Conservation (phyloP, 2,113 vertebrate species). For the Catharus bicknelli region DNA sequence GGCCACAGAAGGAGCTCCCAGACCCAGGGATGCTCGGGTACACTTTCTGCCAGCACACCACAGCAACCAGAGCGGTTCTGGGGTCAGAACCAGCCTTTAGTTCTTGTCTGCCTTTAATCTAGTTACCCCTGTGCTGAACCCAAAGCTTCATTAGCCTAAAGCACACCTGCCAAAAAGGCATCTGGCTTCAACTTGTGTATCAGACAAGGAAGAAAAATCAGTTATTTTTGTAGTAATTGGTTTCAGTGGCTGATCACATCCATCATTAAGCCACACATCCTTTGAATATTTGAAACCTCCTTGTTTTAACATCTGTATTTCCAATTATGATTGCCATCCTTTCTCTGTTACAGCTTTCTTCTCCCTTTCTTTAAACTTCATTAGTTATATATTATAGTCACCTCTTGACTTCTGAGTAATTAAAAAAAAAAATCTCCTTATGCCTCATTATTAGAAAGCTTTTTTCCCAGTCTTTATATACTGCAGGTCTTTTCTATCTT, state of each 20-base stretch:
- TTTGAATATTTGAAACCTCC: background rate
- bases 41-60: background rate
- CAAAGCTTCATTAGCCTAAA: background rate
- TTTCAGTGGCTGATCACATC: background rate
- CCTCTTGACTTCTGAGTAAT: background rate
- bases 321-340: background rate
- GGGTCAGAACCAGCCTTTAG: background rate
- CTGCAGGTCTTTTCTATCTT: background rate
- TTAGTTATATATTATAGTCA: background rate
- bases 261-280: background rate
- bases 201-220: background rate
- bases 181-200: background rate
- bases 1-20: background rate
- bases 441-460: background rate
- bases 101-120: background rate
- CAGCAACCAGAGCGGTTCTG: background rate
- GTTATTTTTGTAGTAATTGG: background rate
- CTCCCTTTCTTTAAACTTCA: background rate
- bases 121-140: background rate
- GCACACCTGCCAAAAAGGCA: background rate
- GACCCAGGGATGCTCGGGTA: rapidly evolving
- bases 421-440: background rate
- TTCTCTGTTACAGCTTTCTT: background rate
- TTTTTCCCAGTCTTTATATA: background rate
- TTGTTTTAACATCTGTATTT: background rate